Evolutionary conservation across 1,140 invertebrate genomes (phyloP), one percentile per base, ranked within the genome.

Genomic region (Heliothis virescens): DNA sequence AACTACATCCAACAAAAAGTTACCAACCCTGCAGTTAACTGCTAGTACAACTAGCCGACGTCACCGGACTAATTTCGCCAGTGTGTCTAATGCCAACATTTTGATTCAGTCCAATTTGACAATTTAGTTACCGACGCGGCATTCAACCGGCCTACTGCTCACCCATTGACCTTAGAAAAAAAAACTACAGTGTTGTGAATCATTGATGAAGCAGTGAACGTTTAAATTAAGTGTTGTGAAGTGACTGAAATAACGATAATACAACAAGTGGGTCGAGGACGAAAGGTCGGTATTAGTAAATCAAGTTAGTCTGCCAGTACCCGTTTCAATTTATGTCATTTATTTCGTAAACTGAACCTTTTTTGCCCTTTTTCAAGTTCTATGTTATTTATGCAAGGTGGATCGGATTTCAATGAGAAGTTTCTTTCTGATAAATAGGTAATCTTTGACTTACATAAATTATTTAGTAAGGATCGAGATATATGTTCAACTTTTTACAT

Each of bases 51-150:
- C 50, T 73, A 29, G 29, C 79, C 80, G 69, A 57, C 83, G 85
- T 91, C 89, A 87, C 79, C 74, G 81, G 76, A 83, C 86, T 89
- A 87, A 85, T 86, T 86, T 83, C 79, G 79, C 86, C 74, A 73
- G 76, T 85, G 85, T 72, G 80, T 62, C 65, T 83, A 81, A 75
- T 91, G 89, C 90, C 90, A 90, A 87, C 84, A 79, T 79, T 86
- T 88, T 87, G 90, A 89, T 89, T 85, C 87, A 87, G 81, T 79
- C 80, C 84, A 85, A 87, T 88, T 90, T 89, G 89, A 92, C 90
- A 91, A 90, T 91, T 90, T 87, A 91, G 91, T 91, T 85, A 84
- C 79, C 83, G 80, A 79, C 80, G 72, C 85, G 86, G 82, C 83
- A 81, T 83, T 86, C 86, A 84, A 78, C 78, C 84, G 77, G 79